Conservation (phyloP, 1,140 invertebrate genomes). For the Olivierus martensii region DNA sequence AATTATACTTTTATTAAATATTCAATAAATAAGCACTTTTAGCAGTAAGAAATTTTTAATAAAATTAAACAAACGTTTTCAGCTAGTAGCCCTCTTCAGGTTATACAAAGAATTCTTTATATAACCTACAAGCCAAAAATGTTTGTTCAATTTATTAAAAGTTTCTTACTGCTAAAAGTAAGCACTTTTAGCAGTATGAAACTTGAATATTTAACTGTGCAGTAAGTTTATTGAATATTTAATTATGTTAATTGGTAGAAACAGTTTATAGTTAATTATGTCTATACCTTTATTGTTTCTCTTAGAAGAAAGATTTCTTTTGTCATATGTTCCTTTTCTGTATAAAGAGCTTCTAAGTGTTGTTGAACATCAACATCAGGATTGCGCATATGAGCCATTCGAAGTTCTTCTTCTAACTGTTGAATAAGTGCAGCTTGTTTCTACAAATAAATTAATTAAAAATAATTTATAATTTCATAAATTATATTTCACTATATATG, state of each 20-base stretch:
- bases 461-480: neutral
- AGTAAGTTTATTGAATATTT: no score
- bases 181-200: no score
- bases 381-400: slow-evolving; percentile 54
- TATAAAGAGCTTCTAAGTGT: slow-evolving; percentile 79
- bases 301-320: slow-evolving; percentile 88
- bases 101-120: no score
- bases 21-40: no score
- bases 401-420: slow-evolving; percentile 77
- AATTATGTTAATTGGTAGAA: no score
- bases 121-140: neutral
- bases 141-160: neutral
- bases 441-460: slow-evolving; percentile 40
- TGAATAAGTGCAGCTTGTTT: slow-evolving; percentile 92
- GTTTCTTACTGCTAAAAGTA: neutral
- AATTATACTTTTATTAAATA: no score
- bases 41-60: no score
- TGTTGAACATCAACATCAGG: slow-evolving; percentile 78
- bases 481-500: neutral
- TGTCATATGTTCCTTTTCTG: slow-evolving; percentile 87
- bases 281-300: slow-evolving; percentile 91
- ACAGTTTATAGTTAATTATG: no score
- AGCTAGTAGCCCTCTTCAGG: no score
- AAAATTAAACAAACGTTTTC: no score
- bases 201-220: no score